A percentile compares a stretch with the other conserved stretches of the same genome.
Conservation (phyloP, 2,888 invertebrate genomes). For the Eretmocerus hayati region DNA sequence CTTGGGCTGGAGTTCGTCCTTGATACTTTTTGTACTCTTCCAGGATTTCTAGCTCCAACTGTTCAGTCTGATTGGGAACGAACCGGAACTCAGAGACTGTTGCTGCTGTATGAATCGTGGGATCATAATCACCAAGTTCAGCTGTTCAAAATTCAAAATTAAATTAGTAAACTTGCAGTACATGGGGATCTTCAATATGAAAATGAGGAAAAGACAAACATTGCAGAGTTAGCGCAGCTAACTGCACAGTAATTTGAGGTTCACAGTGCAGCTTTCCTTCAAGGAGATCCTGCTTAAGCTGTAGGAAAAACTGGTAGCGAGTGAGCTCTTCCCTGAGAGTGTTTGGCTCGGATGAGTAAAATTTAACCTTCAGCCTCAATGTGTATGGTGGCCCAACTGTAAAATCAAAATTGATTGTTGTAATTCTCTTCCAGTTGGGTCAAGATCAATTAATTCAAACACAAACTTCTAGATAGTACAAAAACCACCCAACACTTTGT, state of each 20-base stretch:
- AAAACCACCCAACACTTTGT: too few relatives aligned
- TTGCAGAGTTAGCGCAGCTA: conserved; percentile 87
- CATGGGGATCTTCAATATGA: background rate
- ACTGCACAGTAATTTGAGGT: conserved; percentile 77
- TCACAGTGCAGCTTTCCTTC: conserved; percentile 87
- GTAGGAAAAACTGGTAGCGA: conserved; percentile 95
- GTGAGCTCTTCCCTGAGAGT: conserved; percentile 95
- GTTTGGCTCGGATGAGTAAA: conserved; percentile 97
- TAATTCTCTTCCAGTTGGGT: too few relatives aligned
- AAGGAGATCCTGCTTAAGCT: conserved; percentile 91
- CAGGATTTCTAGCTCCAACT: conserved; percentile 89
- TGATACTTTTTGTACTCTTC: conserved; percentile 84
- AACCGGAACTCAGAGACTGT: conserved; percentile 98
- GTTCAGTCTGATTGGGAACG: conserved; percentile 91
- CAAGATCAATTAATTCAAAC: background rate
- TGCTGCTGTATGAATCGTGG: conserved; percentile 84
- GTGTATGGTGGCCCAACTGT: conserved; percentile 96
- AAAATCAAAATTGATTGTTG: too few relatives aligned
- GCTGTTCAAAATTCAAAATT: conserved; percentile 52
- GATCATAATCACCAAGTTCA: conserved; percentile 95
- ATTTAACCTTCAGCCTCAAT: conserved; percentile 90
- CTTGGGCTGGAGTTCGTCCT: conserved; percentile 89
- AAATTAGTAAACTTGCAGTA: background rate
- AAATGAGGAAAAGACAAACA: conserved; percentile 55
- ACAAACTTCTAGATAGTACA: background rate